These are phyloP conservation scores for Xylota segnis DNA, from an alignment of 2,888 invertebrate genomes.

Conservation along the genomic window DNA sequence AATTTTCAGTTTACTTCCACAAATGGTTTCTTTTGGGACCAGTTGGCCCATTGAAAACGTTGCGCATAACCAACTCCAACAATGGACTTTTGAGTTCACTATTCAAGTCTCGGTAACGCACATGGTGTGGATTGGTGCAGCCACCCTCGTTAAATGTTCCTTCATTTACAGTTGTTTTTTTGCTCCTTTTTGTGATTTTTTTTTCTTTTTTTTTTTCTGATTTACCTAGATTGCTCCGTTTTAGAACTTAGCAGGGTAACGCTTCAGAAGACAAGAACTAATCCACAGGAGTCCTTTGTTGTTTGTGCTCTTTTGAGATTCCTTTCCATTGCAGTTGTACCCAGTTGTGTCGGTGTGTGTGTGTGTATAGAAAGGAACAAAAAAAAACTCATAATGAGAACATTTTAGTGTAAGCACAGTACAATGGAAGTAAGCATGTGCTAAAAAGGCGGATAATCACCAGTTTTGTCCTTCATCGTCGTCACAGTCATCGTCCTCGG, in stretches of 20 bases:
- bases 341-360: constrained; percentile 19
- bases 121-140: constrained; percentile 73
- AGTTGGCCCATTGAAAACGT: constrained; percentile 60
- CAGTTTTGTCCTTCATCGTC: constrained; percentile 73
- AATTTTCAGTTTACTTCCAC: constrained; percentile 45
- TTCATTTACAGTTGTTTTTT: constrained; percentile 52
- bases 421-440: constrained; percentile 78
- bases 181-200: not conserved
- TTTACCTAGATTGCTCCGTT: constrained; percentile 73
- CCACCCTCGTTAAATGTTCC: constrained; percentile 70
- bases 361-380: not conserved
- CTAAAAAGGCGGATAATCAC: constrained; percentile 79
- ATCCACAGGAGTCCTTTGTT: constrained; percentile 70
- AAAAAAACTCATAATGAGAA: constrained; percentile 70
- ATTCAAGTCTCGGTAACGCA: constrained; percentile 65
- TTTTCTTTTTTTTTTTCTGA: constrained; percentile 36
- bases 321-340: constrained; percentile 33
- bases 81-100: constrained; percentile 65
- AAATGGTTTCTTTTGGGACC: constrained; percentile 59
- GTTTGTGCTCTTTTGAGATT: constrained; percentile 69
- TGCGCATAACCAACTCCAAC: constrained; percentile 50
- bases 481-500: constrained; percentile 49
- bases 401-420: constrained; percentile 74
- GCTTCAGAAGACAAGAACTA: constrained; percentile 75
- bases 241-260: constrained; percentile 74